A percentile compares a stretch with the other conserved stretches of the same genome.
These are phyloP conservation scores for Plestiodon gilberti DNA, from an alignment of 2,113 vertebrate genomes.

Conservation along the genomic window DNA sequence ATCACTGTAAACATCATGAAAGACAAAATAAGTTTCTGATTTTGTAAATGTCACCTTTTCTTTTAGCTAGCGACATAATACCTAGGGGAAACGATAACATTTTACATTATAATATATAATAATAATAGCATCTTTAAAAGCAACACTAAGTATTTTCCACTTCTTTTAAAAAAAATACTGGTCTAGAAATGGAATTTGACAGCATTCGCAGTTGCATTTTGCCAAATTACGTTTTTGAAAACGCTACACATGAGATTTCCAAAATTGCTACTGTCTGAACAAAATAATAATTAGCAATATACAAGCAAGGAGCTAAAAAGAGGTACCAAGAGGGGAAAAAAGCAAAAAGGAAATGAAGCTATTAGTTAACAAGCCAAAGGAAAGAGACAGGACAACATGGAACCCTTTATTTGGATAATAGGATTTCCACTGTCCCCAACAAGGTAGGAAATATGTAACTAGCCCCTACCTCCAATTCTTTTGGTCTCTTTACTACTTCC, in stretches of 20 bases:
- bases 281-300: constrained; percentile 3
- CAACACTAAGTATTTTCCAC: constrained; percentile 33
- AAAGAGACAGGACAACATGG: not conserved
- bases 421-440: too few relatives aligned
- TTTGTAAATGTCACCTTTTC: constrained; percentile 49
- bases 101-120: constrained; percentile 48
- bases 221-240: constrained; percentile 22
- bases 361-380: not conserved
- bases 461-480: too few relatives aligned
- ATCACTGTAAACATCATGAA: constrained; percentile 49
- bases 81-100: constrained; percentile 39
- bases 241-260: constrained; percentile 25
- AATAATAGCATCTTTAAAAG: constrained; percentile 50
- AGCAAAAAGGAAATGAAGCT: constrained; percentile 3
- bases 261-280: not conserved
- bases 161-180: constrained; percentile 15
- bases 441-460: too few relatives aligned
- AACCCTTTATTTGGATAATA: too few relatives aligned
- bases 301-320: constrained; percentile 7
- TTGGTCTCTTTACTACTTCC: too few relatives aligned
- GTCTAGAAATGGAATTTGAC: constrained; percentile 48
- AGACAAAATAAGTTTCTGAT: constrained; percentile 34
- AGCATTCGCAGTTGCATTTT: constrained; percentile 14
- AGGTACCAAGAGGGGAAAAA: not conserved
- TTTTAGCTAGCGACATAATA: constrained; percentile 38